Conservation (phyloP, 2,113 vertebrate genomes). For the Neoarius graeffei region DNA sequence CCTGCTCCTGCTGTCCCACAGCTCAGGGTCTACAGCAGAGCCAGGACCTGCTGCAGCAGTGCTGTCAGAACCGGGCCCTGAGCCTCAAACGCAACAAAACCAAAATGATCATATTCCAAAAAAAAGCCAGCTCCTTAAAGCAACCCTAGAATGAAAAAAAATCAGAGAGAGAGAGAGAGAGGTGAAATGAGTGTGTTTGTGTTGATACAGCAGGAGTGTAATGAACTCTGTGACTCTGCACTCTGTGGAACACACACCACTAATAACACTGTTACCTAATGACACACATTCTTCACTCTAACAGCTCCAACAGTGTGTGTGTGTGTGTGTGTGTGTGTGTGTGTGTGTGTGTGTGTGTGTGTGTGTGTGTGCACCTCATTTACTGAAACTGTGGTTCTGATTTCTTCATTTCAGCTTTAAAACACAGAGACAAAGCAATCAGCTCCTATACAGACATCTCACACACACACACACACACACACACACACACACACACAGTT, state of each 20-base stretch:
- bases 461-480: constrained; percentile 4
- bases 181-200: background rate
- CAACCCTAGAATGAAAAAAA: no score
- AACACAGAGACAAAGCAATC: constrained; percentile 36
- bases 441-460: background rate
- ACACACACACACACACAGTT: constrained; percentile 30
- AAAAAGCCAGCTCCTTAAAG: background rate
- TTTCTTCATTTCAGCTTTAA: background rate
- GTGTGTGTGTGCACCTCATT: background rate
- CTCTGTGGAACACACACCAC: constrained; percentile 4
- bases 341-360: background rate
- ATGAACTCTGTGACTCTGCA: constrained; percentile 2
- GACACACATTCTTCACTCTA: constrained; percentile 6
- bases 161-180: background rate
- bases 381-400: background rate
- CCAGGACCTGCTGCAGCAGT: background rate
- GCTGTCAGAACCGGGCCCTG: background rate
- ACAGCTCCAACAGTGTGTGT: background rate
- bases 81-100: background rate
- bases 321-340: constrained; percentile 9
- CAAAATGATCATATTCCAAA: background rate
- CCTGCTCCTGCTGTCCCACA: background rate
- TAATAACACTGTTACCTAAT: constrained; percentile 6
- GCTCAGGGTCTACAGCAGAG: background rate
- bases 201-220: background rate